These are phyloP conservation scores for Agonopterix alstromeriana DNA, from an alignment of 2,888 invertebrate genomes.

Conservation along the genomic window DNA sequence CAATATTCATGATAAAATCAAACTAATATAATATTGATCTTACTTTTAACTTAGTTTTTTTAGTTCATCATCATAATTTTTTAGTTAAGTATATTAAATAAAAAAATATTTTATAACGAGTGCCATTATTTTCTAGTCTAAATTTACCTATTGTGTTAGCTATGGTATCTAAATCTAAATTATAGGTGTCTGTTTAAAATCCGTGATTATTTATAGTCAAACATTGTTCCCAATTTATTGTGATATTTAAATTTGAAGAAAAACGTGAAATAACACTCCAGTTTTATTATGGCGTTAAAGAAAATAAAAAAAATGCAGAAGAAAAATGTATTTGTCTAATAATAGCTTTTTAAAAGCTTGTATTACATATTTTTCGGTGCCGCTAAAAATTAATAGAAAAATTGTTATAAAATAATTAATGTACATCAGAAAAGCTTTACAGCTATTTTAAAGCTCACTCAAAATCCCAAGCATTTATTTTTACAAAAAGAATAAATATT, in stretches of 20 bases:
- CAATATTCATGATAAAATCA: no score
- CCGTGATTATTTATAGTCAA: slow-evolving; percentile 2
- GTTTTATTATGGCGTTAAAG: slow-evolving; percentile 8
- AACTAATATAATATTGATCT: no score
- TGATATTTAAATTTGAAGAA: background rate
- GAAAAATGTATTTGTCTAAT: background rate
- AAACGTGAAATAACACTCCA: slow-evolving; percentile 4
- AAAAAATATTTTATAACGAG: background rate
- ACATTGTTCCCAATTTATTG: background rate
- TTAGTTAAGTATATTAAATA: background rate
- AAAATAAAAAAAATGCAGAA: slow-evolving; percentile 1
- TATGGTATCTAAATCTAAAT: background rate
- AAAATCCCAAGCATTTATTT: slow-evolving; percentile 18
- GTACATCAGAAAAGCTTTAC: slow-evolving; percentile 7
- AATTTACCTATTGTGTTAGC: background rate
- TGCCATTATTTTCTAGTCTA: slow-evolving; percentile 1
- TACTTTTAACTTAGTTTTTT: background rate
- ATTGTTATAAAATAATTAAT: slow-evolving; percentile 5
- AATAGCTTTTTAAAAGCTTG: background rate
- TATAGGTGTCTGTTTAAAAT: slow-evolving; percentile 2
- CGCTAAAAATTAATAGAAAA: slow-evolving; percentile 2
- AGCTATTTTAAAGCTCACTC: slow-evolving; percentile 9
- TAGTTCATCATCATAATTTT: background rate
- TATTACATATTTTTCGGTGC: slow-evolving; percentile 1
- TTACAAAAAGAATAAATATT: slow-evolving; percentile 11